Percentiles rank a stretch among this genome's conserved stretches.
Conservation (phyloP, 2,888 invertebrate genomes). For the Diaphora mendica region DNA sequence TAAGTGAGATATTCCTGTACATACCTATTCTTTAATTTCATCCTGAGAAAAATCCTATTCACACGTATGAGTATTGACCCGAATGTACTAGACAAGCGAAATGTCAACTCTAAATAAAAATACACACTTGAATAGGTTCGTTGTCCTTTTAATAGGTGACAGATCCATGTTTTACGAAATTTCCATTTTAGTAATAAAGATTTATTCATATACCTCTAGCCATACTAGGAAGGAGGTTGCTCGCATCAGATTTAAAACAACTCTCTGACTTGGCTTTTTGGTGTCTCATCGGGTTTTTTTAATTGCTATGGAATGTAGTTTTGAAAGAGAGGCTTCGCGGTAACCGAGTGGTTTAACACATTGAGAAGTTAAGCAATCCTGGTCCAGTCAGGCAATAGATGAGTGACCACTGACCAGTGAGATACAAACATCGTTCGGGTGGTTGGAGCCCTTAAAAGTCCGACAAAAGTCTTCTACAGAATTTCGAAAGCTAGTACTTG, state of each 20-base stretch:
- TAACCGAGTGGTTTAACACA: too few relatives aligned
- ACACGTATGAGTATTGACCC: neutral
- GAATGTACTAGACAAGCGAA: constrained; percentile 12
- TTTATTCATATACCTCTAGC: neutral
- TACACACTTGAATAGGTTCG: constrained; percentile 28
- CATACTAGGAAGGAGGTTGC: neutral
- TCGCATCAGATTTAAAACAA: neutral
- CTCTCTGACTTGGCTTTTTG: neutral
- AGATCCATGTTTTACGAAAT: constrained; percentile 18
- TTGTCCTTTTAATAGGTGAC: constrained; percentile 31
- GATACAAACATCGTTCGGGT: too few relatives aligned
- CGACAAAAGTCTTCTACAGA: too few relatives aligned
- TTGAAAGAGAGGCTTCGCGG: neutral
- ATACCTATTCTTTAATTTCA: neutral
- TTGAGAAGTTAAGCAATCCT: too few relatives aligned
- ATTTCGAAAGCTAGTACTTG: too few relatives aligned
- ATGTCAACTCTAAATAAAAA: constrained; percentile 26
- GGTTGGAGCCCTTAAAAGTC: too few relatives aligned
- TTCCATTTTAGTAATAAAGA: constrained; percentile 3
- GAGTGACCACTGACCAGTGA: too few relatives aligned
- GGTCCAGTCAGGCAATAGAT: too few relatives aligned
- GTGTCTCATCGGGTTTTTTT: neutral
- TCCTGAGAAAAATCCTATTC: neutral
- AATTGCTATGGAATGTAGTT: neutral
- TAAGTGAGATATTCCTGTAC: neutral